Evolutionary conservation across 2,888 invertebrate species (phyloP), one percentile per base, ranked within the genome.

Genomic region (Brachycybe producta): DNA sequence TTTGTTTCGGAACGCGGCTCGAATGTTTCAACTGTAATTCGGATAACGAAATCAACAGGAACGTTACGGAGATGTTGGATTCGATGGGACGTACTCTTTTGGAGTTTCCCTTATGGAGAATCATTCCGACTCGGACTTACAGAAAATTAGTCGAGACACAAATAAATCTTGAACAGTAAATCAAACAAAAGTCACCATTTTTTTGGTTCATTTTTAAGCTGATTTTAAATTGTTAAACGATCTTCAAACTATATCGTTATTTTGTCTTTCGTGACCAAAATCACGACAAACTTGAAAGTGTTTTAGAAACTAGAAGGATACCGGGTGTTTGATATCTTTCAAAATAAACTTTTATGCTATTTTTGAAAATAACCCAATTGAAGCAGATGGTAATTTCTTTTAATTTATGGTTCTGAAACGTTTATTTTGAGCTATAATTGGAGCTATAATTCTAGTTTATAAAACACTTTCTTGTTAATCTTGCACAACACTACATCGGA

Each of bases 1-100:
- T 72, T 27, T 70, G 71, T 43, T 75, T 76, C 57, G 75, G 75
- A 52, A 62, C 62, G 35, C 63, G 71, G 15, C 66, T 74, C 15
- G 67, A 69, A 7, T 70, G 68, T 62, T 55, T 65, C 8, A 21
- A 32, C 15, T 5, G 17, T 11, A 56, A 56, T 23, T 43, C 56
- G 42, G 52, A 57, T 17, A 65, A 67, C 53, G 61, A 61, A 1
- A 74, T 72, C 57, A 52, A 57, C 21, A 65, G 67, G 53, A 62
- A 62, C 0, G 74, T 72, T 57, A 61, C 63, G 26, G 64, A 68
- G 52, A 70, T 73, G 52, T 70, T 75, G 66, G 66, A 69, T 26
- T 67, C 72, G 2, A 61, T 75, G 15, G 69, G 71, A 48, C 61
- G 65, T 30, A 69, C 74, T 11, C 61, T 73, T 35, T 69, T 73